Evolutionary conservation across 2,113 vertebrate genomes (phyloP).

Genomic region (Forbesichthys papilliferus): DNA sequence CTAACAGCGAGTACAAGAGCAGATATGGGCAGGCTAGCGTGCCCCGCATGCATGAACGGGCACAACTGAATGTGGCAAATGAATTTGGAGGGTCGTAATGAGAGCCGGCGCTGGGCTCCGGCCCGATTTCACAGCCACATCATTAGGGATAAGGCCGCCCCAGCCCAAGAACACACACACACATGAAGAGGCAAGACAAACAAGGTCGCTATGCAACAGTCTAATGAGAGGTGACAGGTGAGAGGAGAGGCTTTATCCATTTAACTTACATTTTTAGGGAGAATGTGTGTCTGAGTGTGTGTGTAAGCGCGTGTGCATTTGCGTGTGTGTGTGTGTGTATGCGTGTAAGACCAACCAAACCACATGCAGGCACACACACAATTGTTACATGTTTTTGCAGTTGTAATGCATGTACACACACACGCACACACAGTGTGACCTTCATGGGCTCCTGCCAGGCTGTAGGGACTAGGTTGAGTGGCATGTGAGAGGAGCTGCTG

Average conservation of each 20-base stretch:
- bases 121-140: slow-evolving; percentile 81
- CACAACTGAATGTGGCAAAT: slow-evolving; percentile 77
- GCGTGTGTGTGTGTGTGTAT: neutral
- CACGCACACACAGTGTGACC: slow-evolving; percentile 7
- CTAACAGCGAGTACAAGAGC: slow-evolving; percentile 53
- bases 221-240: slow-evolving; percentile 82
- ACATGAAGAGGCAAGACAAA: slow-evolving; percentile 57
- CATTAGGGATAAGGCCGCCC: slow-evolving; percentile 73
- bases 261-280: slow-evolving; percentile 69
- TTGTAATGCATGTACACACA: slow-evolving; percentile 14
- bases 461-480: slow-evolving; percentile 43
- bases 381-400: neutral
- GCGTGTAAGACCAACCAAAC: slow-evolving; percentile 35
- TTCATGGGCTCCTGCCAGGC: slow-evolving; percentile 47
- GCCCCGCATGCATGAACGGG: slow-evolving; percentile 68
- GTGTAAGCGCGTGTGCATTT: neutral
- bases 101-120: slow-evolving; percentile 71
- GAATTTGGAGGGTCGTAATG: slow-evolving; percentile 80
- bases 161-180: slow-evolving; percentile 43
- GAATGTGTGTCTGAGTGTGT: slow-evolving; percentile 11
- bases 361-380: neutral
- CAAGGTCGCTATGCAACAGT: slow-evolving; percentile 70
- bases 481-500: slow-evolving; percentile 51
- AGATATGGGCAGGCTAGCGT: slow-evolving; percentile 47
- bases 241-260: slow-evolving; percentile 72